A percentile compares a stretch with the other conserved stretches of the same genome.
Conservation (phyloP, 2,113 vertebrate species). For the Mellivora capensis region DNA sequence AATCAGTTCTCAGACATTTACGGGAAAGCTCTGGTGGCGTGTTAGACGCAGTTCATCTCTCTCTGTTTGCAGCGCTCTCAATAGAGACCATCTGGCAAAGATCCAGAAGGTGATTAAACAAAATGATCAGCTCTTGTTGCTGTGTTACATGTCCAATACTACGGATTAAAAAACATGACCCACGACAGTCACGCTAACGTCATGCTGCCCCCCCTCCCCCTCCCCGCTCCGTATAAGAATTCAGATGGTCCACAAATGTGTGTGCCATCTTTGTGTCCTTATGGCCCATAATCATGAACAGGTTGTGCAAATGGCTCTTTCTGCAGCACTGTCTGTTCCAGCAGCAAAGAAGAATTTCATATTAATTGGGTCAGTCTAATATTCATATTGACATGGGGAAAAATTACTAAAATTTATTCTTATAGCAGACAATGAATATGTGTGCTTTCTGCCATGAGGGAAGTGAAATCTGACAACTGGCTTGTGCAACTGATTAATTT, state of each 20-base stretch:
- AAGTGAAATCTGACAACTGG: slow-evolving; percentile 83
- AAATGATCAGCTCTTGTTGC: slow-evolving; percentile 97
- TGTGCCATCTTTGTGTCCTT: slow-evolving; percentile 90
- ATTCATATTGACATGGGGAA: slow-evolving; percentile 92
- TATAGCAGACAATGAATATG: slow-evolving; percentile 90
- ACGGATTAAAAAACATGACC: slow-evolving; percentile 90
- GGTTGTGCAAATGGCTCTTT: slow-evolving; percentile 87
- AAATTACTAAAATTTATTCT: slow-evolving; percentile 90
- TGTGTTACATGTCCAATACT: slow-evolving; percentile 91
- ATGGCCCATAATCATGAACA: slow-evolving; percentile 93
- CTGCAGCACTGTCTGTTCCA: slow-evolving; percentile 87
- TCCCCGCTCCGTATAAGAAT: slow-evolving; percentile 78
- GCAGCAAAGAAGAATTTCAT: slow-evolving; percentile 87
- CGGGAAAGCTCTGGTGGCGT: slow-evolving; percentile 94
- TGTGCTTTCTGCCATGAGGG: slow-evolving; percentile 85
- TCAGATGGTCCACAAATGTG: slow-evolving; percentile 88
- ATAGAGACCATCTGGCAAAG: slow-evolving; percentile 95
- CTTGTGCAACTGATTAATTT: slow-evolving; percentile 80
- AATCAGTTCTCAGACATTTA: slow-evolving; percentile 98
- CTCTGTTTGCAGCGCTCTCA: slow-evolving; percentile 86
- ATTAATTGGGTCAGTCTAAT: slow-evolving; percentile 93
- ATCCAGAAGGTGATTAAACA: slow-evolving; percentile 99
- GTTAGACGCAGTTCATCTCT: slow-evolving; percentile 92
- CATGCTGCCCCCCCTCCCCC: slow-evolving; percentile 53
- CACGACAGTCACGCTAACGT: slow-evolving; percentile 84